Conservation (phyloP, 1,140 invertebrate genomes). For the Platyscapa corneri region DNA sequence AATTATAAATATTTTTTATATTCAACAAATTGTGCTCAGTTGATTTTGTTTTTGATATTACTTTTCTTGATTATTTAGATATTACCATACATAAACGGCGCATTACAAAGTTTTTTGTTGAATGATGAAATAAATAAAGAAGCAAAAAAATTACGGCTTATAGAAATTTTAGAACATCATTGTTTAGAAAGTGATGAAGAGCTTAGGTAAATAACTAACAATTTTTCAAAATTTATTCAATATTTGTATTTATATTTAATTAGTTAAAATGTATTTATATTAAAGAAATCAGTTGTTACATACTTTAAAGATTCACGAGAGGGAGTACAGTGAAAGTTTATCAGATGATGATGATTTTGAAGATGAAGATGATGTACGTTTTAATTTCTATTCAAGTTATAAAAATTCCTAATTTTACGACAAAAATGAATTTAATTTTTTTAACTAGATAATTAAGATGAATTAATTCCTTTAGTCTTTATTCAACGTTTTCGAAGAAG, state of each 20-base stretch:
- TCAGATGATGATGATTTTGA: conserved; percentile 58
- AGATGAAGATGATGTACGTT: conserved; percentile 64
- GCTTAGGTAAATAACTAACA: conserved; percentile 57
- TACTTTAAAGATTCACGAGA: conserved; percentile 60
- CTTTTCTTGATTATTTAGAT: conserved; percentile 66
- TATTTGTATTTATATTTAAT: conserved; percentile 8
- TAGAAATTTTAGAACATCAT: conserved; percentile 71
- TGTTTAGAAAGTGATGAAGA: conserved; percentile 66
- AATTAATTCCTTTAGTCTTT: conserved; percentile 59
- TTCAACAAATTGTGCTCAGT: not conserved
- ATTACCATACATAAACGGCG: conserved; percentile 78
- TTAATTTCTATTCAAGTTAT: not conserved
- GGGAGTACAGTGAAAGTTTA: conserved; percentile 56
- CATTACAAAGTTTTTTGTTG: conserved; percentile 77
- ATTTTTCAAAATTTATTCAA: not conserved
- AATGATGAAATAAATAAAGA: conserved; percentile 76
- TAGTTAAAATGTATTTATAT: conserved; percentile 9
- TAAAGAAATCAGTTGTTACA: conserved; percentile 62
- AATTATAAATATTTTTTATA: not conserved
- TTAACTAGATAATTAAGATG: no score
- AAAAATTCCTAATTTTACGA: not conserved
- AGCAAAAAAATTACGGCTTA: conserved; percentile 72
- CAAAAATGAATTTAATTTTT: no score
- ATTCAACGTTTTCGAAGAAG: conserved; percentile 64
- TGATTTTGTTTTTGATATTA: not conserved